Conservation (phyloP, 2,888 invertebrate genomes). For the Tachina fera region DNA sequence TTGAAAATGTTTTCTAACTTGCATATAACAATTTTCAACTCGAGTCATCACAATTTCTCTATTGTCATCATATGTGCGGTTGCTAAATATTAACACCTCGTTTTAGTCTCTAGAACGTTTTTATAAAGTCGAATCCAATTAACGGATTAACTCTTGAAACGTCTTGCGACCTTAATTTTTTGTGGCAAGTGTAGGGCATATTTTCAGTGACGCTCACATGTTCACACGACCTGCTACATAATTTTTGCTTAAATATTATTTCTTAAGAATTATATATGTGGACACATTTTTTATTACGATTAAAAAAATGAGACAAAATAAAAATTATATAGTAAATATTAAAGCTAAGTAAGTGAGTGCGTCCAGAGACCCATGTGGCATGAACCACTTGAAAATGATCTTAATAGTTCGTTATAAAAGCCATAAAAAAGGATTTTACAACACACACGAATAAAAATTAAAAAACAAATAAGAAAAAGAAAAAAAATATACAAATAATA, state of each 20-base stretch:
- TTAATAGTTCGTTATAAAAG: constrained; percentile 71
- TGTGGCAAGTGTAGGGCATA: constrained; percentile 7
- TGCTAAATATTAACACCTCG: no score
- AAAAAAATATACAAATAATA: constrained; percentile 16
- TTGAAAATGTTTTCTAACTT: no score
- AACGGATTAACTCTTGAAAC: no score
- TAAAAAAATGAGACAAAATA: constrained; percentile 43
- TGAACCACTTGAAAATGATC: constrained; percentile 68
- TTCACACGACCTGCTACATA: neutral
- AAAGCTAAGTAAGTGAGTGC: constrained; percentile 17
- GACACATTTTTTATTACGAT: constrained; percentile 54
- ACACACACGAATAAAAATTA: constrained; percentile 12
- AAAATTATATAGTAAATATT: constrained; percentile 32
- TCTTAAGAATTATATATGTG: constrained; percentile 57
- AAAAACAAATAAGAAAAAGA: constrained; percentile 36
- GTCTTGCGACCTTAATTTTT: neutral
- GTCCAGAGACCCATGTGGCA: constrained; percentile 40
- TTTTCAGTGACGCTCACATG: neutral
- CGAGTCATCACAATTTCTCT: no score
- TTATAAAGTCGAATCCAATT: neutral
- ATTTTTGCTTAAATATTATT: constrained; percentile 56
- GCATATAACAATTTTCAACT: no score
- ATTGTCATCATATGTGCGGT: no score
- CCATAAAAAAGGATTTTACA: constrained; percentile 69
- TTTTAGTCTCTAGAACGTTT: neutral